Evolutionary conservation across 1,140 invertebrate species (phyloP).

Genomic region (Neelides sp.): DNA sequence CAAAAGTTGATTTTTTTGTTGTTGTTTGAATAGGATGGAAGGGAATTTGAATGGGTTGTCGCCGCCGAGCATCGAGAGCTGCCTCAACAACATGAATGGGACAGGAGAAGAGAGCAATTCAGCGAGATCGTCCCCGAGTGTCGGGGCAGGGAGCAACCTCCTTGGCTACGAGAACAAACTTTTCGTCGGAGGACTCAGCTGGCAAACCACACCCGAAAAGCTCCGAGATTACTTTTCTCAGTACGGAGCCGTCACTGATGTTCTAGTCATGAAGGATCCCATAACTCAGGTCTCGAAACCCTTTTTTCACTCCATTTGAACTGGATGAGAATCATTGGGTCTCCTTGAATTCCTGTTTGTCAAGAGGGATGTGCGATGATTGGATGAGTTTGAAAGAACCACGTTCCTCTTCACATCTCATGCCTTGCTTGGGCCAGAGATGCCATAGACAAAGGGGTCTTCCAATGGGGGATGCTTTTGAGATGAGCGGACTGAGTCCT

Average conservation of each 20-base stretch:
- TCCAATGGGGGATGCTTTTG: too few species aligned
- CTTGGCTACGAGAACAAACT: conserved; percentile 46
- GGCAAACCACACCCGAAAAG: conserved; percentile 82
- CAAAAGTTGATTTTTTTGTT: too few species aligned
- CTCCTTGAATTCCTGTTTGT: too few species aligned
- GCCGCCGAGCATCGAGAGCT: conserved; percentile 28
- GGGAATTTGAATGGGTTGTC: conserved; percentile 26
- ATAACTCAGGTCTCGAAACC: conserved; percentile 65
- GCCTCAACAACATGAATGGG: conserved; percentile 22
- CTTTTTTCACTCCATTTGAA: neutral
- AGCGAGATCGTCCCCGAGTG: conserved; percentile 33
- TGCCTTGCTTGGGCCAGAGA: too few species aligned
- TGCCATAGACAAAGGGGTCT: too few species aligned
- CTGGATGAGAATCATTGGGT: too few species aligned
- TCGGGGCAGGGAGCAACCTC: conserved; percentile 44
- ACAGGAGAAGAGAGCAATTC: conserved; percentile 39
- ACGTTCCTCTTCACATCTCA: too few species aligned
- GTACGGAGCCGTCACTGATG: conserved; percentile 82
- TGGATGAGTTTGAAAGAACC: too few species aligned
- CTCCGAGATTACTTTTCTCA: conserved; percentile 78
- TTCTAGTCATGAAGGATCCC: conserved; percentile 86
- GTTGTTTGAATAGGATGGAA: conserved; percentile 18
- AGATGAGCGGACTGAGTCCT: too few species aligned
- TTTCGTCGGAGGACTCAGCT: conserved; percentile 78
- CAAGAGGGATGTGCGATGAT: too few species aligned